Percentiles rank a stretch among this genome's conserved stretches.
These are phyloP conservation scores for Pheosia gnoma DNA, from an alignment of 2,888 invertebrate species.

Conservation along the genomic window DNA sequence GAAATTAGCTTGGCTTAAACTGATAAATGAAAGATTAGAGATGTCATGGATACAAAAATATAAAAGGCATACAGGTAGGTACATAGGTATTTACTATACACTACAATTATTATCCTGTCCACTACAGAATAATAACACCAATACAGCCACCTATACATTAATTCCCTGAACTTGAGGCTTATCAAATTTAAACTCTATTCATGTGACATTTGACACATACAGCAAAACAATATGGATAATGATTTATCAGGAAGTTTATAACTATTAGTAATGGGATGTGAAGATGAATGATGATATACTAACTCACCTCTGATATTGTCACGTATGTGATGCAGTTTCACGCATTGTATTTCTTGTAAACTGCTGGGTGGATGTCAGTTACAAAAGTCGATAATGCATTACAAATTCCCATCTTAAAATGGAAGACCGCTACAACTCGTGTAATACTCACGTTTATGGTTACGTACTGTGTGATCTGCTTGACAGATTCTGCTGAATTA, in stretches of 20 bases:
- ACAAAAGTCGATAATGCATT: conserved; percentile 5
- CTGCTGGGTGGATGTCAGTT: neutral
- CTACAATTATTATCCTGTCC: too few species aligned
- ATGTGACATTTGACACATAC: neutral
- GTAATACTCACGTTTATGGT: conserved; percentile 13
- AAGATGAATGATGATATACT: neutral
- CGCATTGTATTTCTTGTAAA: neutral
- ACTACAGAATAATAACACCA: too few species aligned
- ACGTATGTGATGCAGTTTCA: neutral
- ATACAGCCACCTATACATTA: neutral
- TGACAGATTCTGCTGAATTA: conserved; percentile 48
- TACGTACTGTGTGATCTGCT: conserved; percentile 47
- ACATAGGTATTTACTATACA: too few species aligned
- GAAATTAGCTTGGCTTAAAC: too few species aligned
- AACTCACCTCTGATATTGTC: neutral
- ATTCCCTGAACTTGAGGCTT: neutral
- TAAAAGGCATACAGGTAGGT: too few species aligned
- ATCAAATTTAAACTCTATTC: neutral
- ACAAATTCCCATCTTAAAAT: conserved; percentile 22
- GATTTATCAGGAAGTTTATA: neutral
- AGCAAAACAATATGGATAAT: neutral
- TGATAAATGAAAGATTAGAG: too few species aligned
- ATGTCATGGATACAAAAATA: too few species aligned
- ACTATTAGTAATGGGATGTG: neutral
- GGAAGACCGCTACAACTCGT: conserved; percentile 27